Base-by-base conservation (phyloP, 2,113 vertebrate species). In the Malurus melanocephalus region DNA sequence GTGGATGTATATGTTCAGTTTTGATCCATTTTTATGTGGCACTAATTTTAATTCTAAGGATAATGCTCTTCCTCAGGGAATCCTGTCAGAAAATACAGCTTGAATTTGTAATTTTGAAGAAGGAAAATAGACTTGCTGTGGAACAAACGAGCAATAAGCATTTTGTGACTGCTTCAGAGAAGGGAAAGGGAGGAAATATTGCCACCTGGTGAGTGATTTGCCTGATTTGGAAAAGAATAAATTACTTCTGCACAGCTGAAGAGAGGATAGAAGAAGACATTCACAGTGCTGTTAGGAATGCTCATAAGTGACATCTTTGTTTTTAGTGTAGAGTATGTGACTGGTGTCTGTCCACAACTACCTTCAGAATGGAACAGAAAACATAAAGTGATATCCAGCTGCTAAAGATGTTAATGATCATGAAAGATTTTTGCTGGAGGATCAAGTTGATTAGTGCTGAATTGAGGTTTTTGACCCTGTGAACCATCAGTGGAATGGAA, bases 371-470 rank as follows among this genome's bases (percentile, higher is more conserved):
- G 45, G 48, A 88, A 30, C 26, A 77, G 85, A 77, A 71, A 80
- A 52, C 1, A 0, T 52, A 61, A 26, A 74, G 38, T 43, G 52
- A 23, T 27, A 52, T 42, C 23, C 19, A 85, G 13, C 32, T 82
- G 46, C 59, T 79, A 7, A 79, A 85, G 53, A 35, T 71, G 48
- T 48, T 85, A 80, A 69, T 64, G 80, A 51, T 73, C 3, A 3
- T 66, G 51, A 67, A 87, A 77, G 45, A 40, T 59, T 86, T 86
- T 85, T 91, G 56, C 64, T 83, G n/a, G 59, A 82, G 59, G 55
- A 91, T 76, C 52, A 60, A 48, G 62, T 40, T 91, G 64, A 26
- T 83, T 73, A 74, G 51, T 60, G 76, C 85, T 74, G 85, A 93
- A 59, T 51, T 46, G 60, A 89, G 43, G 52, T 62, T 80, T 93